Conservation (phyloP, 2,113 vertebrate species). For the Actenoides hombroni region DNA sequence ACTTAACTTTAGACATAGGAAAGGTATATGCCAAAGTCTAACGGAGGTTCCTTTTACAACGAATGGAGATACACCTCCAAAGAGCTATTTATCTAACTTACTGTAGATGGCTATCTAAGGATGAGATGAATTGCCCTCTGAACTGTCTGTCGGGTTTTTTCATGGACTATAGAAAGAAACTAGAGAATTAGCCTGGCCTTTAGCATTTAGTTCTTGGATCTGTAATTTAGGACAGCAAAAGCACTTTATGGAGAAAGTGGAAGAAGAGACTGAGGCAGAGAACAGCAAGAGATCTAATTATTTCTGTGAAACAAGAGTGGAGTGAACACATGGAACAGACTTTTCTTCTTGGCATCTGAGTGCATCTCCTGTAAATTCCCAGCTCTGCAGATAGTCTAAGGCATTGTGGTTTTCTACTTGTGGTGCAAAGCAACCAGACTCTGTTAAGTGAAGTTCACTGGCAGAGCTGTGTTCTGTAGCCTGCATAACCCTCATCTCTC, state of each 20-base stretch:
- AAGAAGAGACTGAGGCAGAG: not conserved
- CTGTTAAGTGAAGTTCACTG: not conserved
- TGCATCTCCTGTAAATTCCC: not conserved
- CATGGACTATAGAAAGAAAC: not conserved
- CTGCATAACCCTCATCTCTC: not conserved
- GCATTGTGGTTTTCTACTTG: not conserved
- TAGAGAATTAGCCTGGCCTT: not conserved
- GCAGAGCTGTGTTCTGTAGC: not conserved
- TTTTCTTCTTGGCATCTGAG: not conserved
- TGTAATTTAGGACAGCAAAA: slow-evolving; percentile 13
- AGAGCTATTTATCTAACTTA: slow-evolving; percentile 13
- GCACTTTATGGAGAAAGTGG: not conserved
- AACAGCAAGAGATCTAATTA: not conserved
- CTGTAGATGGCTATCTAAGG: slow-evolving; percentile 25
- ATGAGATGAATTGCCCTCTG: slow-evolving; percentile 14
- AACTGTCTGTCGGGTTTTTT: not conserved
- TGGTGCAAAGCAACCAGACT: not conserved
- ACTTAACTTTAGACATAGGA: not conserved
- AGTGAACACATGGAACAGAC: not conserved
- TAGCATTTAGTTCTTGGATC: slow-evolving; percentile 16
- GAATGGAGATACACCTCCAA: not conserved
- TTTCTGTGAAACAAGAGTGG: slow-evolving; percentile 3
- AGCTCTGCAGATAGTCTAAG: not conserved
- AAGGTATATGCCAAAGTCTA: not conserved
- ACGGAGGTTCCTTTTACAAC: not conserved